phyloP scores from a whole-genome alignment of 2,113 vertebrate species.

The Regulus satrapa region DNA sequence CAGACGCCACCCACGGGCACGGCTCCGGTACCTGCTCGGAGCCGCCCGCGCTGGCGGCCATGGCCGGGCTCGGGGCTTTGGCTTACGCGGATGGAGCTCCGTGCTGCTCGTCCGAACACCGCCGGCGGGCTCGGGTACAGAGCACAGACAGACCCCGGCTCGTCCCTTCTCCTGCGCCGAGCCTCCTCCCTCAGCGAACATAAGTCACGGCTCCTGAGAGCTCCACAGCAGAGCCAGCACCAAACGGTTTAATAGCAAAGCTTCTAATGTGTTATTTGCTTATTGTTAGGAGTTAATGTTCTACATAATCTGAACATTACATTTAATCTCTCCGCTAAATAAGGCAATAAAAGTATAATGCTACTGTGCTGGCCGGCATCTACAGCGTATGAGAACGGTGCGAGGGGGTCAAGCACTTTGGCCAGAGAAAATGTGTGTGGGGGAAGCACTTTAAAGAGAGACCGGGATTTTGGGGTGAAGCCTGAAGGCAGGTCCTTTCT shows the following conservation, averaged over 20 bases:
- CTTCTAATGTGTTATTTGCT: slow-evolving; percentile 29
- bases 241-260: not conserved
- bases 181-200: not conserved
- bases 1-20: not conserved
- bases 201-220: not conserved
- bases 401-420: not conserved
- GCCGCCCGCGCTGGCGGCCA: rapidly evolving
- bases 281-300: slow-evolving; percentile 34
- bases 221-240: not conserved
- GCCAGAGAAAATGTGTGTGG: not conserved
- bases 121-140: rapidly evolving
- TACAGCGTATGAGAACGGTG: rapidly evolving
- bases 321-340: slow-evolving; percentile 44
- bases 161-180: not conserved
- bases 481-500: not conserved
- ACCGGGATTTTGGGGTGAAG: not conserved
- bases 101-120: rapidly evolving
- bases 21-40: not conserved
- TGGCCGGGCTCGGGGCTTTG: not conserved
- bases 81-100: rapidly evolving
- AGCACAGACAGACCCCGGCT: not conserved
- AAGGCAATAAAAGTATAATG: not conserved
- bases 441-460: not conserved
- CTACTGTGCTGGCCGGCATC: not conserved
- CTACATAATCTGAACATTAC: slow-evolving; percentile 41